Conservation (phyloP, 2,797 vertebrate species). For the Margarornis squamiger region DNA sequence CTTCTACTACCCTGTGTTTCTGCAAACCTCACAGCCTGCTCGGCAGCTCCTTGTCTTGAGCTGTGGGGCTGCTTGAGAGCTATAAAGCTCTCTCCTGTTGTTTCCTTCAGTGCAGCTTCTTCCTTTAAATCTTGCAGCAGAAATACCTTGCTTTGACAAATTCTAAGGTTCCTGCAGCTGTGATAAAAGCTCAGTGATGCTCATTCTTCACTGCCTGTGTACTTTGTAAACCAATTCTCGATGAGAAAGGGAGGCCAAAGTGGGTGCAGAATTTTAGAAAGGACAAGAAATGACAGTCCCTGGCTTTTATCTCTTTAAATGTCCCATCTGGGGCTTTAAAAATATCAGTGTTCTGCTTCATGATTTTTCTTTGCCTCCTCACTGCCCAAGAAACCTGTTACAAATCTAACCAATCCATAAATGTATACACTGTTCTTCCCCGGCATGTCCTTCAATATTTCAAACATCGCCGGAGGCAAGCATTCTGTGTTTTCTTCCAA, state of each 20-base stretch:
- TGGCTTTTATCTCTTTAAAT: neutral
- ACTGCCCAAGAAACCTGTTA: neutral
- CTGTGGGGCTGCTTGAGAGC: neutral
- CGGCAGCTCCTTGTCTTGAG: neutral
- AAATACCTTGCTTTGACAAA: slow-evolving; percentile 30
- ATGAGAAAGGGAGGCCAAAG: neutral
- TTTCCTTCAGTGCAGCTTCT: neutral
- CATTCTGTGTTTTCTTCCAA: neutral
- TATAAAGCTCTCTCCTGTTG: slow-evolving; percentile 2
- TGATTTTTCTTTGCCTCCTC: slow-evolving; percentile 11
- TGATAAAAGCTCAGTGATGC: neutral
- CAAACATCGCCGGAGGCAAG: neutral
- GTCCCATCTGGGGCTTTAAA: neutral
- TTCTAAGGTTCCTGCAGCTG: slow-evolving; percentile 2
- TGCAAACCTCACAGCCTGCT: neutral
- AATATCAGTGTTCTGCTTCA: neutral
- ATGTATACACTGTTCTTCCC: neutral
- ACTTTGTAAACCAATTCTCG: neutral
- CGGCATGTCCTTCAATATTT: neutral
- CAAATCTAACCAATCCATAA: neutral
- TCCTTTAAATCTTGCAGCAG: slow-evolving; percentile 37
- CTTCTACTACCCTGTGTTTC: neutral
- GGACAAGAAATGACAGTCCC: neutral
- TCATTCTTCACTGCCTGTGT: neutral
- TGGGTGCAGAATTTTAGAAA: neutral